Conservation (phyloP, 2,888 invertebrate species). For the Caenorhabditis afra region DNA sequence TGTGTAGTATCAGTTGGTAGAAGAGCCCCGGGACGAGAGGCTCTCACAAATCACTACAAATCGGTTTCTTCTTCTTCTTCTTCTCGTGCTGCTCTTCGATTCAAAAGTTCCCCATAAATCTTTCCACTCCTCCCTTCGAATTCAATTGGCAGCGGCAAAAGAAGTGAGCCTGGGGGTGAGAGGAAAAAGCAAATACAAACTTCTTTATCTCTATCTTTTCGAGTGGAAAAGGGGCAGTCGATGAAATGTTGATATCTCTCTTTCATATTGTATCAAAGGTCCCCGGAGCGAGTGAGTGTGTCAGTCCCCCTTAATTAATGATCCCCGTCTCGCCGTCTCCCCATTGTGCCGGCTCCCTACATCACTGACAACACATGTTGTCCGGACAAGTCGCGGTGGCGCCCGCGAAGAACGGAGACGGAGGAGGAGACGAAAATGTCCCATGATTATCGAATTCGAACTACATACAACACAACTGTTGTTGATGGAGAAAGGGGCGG, state of each 20-base stretch:
- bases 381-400: not conserved
- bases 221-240: too few relatives aligned
- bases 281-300: constrained; percentile 19
- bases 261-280: constrained; percentile 3
- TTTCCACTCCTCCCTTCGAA: constrained; percentile 9
- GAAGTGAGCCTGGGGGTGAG: too few relatives aligned
- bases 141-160: not conserved
- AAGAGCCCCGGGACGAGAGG: constrained; percentile 5
- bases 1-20: constrained; percentile 1
- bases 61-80: constrained; percentile 12
- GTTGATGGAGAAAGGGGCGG: not conserved
- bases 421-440: not conserved
- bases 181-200: too few relatives aligned
- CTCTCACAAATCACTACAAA: constrained; percentile 51
- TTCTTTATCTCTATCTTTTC: too few relatives aligned
- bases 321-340: constrained; percentile 19
- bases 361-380: constrained; percentile 42
- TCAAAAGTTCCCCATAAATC: constrained; percentile 35
- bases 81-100: too few relatives aligned
- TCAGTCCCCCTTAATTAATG: constrained; percentile 48
- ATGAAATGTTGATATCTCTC: too few relatives aligned
- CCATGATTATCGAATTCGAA: constrained; percentile 5
- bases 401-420: not conserved
- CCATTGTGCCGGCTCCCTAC: constrained; percentile 8
- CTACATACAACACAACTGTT: too few relatives aligned